Base-by-base conservation (phyloP, 2,888 invertebrate genomes). In the Ethmia dodecea region DNA sequence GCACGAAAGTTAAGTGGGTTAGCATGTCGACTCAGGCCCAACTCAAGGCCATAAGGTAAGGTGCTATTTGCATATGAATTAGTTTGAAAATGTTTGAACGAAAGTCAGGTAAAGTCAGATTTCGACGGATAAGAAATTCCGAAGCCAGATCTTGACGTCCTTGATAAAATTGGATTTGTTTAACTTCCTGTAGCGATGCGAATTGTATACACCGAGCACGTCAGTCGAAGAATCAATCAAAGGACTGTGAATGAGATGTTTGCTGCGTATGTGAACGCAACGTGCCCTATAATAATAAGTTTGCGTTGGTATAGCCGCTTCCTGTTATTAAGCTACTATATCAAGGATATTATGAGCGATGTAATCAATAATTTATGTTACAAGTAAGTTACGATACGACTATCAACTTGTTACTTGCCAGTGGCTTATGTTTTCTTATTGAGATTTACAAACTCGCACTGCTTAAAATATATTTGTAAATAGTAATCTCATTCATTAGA, bases 141-240 rank as follows among this genome's bases (percentile, higher is more conserved):
- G n/a, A 11, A 11, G 11, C n/a, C 20, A 10, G 60, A 26, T 12
- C 8, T 8, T 22, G 12, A 55, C 73, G 83, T 80, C 83, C 83
- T 81, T 83, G 83, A 68, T 81, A 73, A 63, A 55, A 67, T 66
- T 70, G 71, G 63, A 77, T 78, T 73, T 59, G 79, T 77, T 80
- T 67, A 54, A 69, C 65, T 83, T 84, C 84, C 84, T 83, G 80
- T 67, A 71, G 63, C 62, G 63, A 69, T 52, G 60, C 55, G 65
- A 66, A 71, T 80, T 78, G 76, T 80, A 72, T 71, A 79, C 66
- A 65, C 77, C 56, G 59, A 69, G 66, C 80, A 79, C 81, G 83
- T 81, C 81, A 80, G 71, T 79, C 81, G 79, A 75, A 75, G 59
- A 60, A 69, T 71, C 75, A 80, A 83, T 83, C 80, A 76, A 81